phyloP scores from a whole-genome alignment of 2,888 invertebrate genomes.

The Acholoe squamosa region DNA sequence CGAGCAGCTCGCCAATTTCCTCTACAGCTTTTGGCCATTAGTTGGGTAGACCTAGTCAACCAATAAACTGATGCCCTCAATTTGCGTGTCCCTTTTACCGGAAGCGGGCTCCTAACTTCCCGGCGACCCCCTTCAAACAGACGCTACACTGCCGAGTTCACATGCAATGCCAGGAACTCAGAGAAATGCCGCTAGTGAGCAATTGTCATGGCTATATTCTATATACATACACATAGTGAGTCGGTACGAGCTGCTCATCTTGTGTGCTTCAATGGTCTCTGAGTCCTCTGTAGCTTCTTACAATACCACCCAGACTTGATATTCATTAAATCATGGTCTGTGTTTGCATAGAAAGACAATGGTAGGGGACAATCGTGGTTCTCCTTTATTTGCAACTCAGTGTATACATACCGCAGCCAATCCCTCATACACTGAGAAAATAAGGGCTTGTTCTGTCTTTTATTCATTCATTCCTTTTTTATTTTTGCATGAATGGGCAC shows the following conservation, averaged over 20 bases:
- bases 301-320: slow-evolving; percentile 29
- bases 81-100: slow-evolving; percentile 54
- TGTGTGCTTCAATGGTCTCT: not conserved
- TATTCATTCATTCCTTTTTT: too few relatives aligned
- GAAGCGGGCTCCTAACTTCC: slow-evolving; percentile 20
- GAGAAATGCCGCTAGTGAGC: not conserved
- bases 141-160: not conserved
- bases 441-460: too few relatives aligned
- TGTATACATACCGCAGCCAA: not conserved
- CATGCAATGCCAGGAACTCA: not conserved
- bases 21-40: slow-evolving; percentile 56
- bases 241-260: slow-evolving; percentile 10
- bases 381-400: not conserved
- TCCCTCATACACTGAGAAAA: not conserved
- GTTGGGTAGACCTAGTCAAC: slow-evolving; percentile 27
- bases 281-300: not conserved
- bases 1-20: slow-evolving; percentile 46
- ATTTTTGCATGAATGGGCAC: too few relatives aligned
- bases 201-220: not conserved
- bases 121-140: not conserved
- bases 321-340: slow-evolving; percentile 26
- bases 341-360: not conserved
- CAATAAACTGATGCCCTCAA: slow-evolving; percentile 57
- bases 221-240: not conserved
- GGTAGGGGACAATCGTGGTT: not conserved